Conservation (phyloP, 2,113 vertebrate species). For the Alouatta palliata region DNA sequence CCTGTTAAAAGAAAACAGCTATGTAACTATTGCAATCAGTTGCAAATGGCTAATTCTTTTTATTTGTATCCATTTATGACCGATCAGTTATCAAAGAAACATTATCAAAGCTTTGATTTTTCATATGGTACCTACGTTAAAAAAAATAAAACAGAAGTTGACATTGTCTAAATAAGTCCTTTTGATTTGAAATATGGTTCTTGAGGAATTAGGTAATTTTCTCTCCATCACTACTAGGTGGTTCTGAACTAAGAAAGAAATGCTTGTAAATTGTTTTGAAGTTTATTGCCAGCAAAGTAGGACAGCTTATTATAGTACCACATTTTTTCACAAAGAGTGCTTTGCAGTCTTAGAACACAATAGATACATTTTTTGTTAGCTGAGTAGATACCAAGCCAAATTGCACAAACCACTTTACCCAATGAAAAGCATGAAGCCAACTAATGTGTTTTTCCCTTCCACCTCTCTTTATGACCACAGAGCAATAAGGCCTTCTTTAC, state of each 20-base stretch:
- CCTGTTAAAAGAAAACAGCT: conserved; percentile 16
- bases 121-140: conserved; percentile 31
- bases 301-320: conserved; percentile 6
- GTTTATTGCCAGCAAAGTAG: conserved; percentile 52
- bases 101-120: conserved; percentile 47
- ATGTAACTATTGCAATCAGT: background rate
- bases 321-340: background rate
- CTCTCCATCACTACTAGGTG: background rate
- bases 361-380: background rate
- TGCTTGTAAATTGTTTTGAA: conserved; percentile 49
- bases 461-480: background rate
- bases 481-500: background rate
- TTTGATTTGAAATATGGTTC: conserved; percentile 64
- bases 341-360: conserved; percentile 54
- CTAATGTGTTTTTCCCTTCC: background rate
- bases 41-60: conserved; percentile 51
- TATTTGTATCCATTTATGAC: background rate
- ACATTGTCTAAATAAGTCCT: conserved; percentile 3
- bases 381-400: conserved; percentile 7
- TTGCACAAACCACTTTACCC: background rate
- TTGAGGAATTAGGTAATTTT: background rate
- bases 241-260: conserved; percentile 59
- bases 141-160: conserved; percentile 48
- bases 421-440: background rate
- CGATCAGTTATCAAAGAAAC: background rate